These are phyloP conservation scores for Cyprinodon variegatus DNA, from an alignment of 2,113 vertebrate genomes.

Conservation along the genomic window DNA sequence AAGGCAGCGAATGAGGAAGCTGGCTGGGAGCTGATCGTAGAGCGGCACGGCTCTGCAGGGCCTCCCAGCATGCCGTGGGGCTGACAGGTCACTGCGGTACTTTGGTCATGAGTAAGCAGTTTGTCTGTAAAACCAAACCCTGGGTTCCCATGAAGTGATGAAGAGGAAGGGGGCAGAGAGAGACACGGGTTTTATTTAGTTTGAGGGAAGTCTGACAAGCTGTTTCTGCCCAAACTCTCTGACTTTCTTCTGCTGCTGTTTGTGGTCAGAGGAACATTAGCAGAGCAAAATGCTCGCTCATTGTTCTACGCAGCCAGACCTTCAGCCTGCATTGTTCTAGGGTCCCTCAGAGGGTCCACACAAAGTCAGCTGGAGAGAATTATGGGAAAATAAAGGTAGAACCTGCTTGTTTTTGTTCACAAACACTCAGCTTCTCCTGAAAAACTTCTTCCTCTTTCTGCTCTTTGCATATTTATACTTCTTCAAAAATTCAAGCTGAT, in stretches of 20 bases:
- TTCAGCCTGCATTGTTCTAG: neutral
- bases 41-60: neutral
- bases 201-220: conserved; percentile 4
- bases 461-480: neutral
- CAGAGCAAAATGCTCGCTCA: neutral
- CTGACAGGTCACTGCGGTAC: conserved; percentile 48
- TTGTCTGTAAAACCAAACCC: conserved; percentile 29
- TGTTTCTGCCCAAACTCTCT: conserved; percentile 5
- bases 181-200: neutral
- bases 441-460: neutral
- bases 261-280: conserved; percentile 11
- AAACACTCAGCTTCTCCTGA: neutral
- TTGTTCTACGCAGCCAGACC: conserved; percentile 7
- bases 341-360: neutral
- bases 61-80: conserved; percentile 59
- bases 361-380: neutral
- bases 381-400: too few relatives aligned
- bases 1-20: conserved; percentile 40
- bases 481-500: neutral
- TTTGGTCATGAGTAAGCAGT: conserved; percentile 38
- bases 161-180: conserved; percentile 4
- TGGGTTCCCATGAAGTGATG: conserved; percentile 31
- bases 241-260: conserved; percentile 6
- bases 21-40: neutral
- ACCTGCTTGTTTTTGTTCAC: neutral